A percentile compares a stretch with the other conserved stretches of the same genome.
Evolutionary conservation across 2,113 vertebrate genomes (phyloP).

Genomic region (Anolis sagrei): DNA sequence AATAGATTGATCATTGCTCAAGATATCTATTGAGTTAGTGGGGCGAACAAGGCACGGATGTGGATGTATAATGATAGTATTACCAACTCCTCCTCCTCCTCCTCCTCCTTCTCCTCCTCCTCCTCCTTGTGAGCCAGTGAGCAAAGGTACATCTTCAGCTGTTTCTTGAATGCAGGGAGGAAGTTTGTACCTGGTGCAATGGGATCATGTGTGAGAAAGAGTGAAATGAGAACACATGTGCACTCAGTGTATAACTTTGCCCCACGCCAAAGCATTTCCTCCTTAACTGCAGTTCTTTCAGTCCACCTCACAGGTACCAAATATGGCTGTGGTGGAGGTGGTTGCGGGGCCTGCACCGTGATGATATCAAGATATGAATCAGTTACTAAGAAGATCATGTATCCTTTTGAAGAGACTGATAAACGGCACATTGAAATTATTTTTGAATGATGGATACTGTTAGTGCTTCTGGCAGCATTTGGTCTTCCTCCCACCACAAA

Average conservation of each 20-base stretch:
- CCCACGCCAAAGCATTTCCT: background rate
- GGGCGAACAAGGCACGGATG: no score
- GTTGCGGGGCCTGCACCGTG: slow-evolving; percentile 80
- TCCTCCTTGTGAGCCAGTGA: no score
- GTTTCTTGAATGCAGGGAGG: no score
- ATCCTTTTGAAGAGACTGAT: slow-evolving; percentile 66
- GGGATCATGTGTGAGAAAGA: background rate
- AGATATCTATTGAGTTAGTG: no score
- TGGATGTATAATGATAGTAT: no score
- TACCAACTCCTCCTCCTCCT: no score
- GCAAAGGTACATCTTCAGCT: no score
- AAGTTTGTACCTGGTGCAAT: background rate
- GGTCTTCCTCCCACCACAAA: background rate
- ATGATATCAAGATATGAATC: slow-evolving; percentile 80
- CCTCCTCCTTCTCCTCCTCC: no score
- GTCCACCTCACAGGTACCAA: slow-evolving; percentile 82
- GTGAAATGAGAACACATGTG: background rate
- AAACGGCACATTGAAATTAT: background rate
- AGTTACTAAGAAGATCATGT: slow-evolving; percentile 75
- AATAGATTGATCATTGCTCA: no score
- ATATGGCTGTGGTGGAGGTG: slow-evolving; percentile 81
- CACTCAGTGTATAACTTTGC: background rate
- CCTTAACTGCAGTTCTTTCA: slow-evolving; percentile 50
- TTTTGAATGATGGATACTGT: background rate
- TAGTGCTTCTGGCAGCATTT: background rate